Conservation (phyloP, 2,888 invertebrate species). For the Pseudeuparius sepicola region DNA sequence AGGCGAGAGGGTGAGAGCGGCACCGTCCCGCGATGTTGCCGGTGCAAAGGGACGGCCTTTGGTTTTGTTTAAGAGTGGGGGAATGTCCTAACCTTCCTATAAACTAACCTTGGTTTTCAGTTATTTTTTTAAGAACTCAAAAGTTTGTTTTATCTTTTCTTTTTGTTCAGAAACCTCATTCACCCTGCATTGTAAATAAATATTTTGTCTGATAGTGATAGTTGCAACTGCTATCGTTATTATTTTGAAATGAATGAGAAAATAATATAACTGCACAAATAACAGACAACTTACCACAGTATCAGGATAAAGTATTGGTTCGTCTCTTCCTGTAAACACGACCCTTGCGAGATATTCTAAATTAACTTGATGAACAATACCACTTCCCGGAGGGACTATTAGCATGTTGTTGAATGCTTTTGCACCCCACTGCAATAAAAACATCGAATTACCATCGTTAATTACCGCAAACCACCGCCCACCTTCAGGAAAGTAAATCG, state of each 20-base stretch:
- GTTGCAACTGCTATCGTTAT: slow-evolving; percentile 2
- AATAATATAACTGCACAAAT: no score
- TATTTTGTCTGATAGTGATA: no score
- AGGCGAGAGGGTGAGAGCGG: no score
- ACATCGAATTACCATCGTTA: slow-evolving; percentile 13
- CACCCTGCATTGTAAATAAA: no score
- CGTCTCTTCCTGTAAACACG: slow-evolving; percentile 62
- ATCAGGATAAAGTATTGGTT: slow-evolving; percentile 57
- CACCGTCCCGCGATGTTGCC: no score
- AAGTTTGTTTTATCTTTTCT: no score
- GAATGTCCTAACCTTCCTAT: no score
- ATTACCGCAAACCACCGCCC: slow-evolving; percentile 19
- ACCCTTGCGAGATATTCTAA: slow-evolving; percentile 88
- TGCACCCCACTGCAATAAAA: slow-evolving; percentile 77
- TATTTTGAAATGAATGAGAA: background rate
- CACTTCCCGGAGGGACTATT: slow-evolving; percentile 96
- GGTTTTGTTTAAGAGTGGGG: no score
- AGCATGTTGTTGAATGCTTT: slow-evolving; percentile 91
- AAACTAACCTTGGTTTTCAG: no score
- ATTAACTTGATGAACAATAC: slow-evolving; percentile 98
- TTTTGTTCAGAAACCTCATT: no score
- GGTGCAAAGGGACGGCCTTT: no score
- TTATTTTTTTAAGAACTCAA: no score
- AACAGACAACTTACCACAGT: slow-evolving; percentile 50
- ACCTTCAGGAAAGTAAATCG: slow-evolving; percentile 94